A percentile compares a stretch with the other conserved stretches of the same genome.
phyloP scores from a whole-genome alignment of 2,797 vertebrate species.

The Sebastes oblongus region DNA sequence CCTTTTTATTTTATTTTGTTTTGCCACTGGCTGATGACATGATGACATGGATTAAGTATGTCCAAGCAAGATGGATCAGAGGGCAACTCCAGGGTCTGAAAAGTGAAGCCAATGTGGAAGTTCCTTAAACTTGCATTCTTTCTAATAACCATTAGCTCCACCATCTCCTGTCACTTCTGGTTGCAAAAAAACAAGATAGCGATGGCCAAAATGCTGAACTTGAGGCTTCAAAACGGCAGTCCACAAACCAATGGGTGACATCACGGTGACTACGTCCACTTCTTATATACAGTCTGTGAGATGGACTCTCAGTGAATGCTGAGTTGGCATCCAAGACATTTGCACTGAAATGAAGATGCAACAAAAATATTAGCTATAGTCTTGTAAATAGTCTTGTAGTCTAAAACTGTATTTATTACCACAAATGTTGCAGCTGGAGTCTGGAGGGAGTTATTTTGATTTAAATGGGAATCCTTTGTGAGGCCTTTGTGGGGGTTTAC shows the following conservation, averaged over 20 bases:
- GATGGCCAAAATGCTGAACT: too few species aligned
- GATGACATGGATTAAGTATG: neutral
- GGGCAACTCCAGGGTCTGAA: too few species aligned
- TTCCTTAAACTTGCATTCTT: too few species aligned
- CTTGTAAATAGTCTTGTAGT: neutral
- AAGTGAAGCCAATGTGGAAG: too few species aligned
- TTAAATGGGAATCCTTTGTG: neutral
- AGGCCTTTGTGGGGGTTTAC: neutral
- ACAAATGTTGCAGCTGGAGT: conserved; percentile 34
- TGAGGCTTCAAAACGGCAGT: too few species aligned
- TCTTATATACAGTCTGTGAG: too few species aligned
- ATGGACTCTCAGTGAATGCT: neutral
- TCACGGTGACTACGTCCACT: too few species aligned
- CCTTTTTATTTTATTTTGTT: neutral
- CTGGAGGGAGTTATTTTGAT: conserved; percentile 13
- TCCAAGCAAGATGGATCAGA: neutral
- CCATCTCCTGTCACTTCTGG: too few species aligned
- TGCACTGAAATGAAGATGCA: conserved; percentile 50
- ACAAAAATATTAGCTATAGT: neutral
- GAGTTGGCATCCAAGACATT: conserved; percentile 6
- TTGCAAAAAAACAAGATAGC: too few species aligned
- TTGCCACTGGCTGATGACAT: neutral
- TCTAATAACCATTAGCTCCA: too few species aligned
- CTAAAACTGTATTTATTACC: conserved; percentile 52
- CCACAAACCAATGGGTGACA: too few species aligned